Percentiles rank a stretch among this genome's conserved stretches.
Conservation (phyloP, 1,140 invertebrate species). For the Luehdorfia chinensis region DNA sequence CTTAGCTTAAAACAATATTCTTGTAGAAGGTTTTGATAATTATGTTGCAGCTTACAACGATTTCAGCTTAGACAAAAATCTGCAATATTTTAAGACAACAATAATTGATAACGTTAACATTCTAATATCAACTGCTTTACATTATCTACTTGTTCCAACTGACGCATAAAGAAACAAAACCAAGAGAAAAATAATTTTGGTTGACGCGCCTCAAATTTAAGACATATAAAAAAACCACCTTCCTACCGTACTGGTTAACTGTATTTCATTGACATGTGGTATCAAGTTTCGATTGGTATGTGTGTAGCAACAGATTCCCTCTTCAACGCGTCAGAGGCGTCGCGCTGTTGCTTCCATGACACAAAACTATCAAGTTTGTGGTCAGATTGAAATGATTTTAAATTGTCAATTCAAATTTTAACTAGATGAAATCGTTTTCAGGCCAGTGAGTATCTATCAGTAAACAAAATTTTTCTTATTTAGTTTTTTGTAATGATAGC, state of each 20-base stretch:
- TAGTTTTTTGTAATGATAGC: too few relatives aligned
- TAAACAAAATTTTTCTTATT: too few relatives aligned
- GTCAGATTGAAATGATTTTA: slow-evolving; percentile 4
- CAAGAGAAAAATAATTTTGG: slow-evolving; percentile 29
- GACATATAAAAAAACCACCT: slow-evolving; percentile 22
- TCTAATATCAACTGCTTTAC: too few relatives aligned
- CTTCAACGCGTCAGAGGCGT: slow-evolving; percentile 11
- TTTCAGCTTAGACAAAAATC: too few relatives aligned
- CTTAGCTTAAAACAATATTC: too few relatives aligned
- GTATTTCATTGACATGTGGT: slow-evolving; percentile 27
- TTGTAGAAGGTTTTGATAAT: too few relatives aligned
- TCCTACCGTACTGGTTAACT: slow-evolving; percentile 30
- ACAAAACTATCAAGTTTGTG: slow-evolving; percentile 5
- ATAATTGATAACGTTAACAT: background rate
- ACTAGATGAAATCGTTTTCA: background rate
- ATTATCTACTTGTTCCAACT: too few relatives aligned
- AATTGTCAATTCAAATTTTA: slow-evolving; percentile 10
- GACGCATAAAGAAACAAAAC: slow-evolving; percentile 3
- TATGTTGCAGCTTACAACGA: too few relatives aligned
- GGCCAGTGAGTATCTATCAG: background rate
- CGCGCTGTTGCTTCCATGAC: background rate
- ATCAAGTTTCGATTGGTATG: slow-evolving; percentile 36
- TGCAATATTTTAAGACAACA: too few relatives aligned
- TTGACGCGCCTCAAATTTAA: slow-evolving; percentile 17
- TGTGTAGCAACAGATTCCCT: slow-evolving; percentile 15